Evolutionary conservation across 2,888 invertebrate genomes (phyloP), one percentile per base, ranked within the genome.

Genomic region (Lepidocyrtinus sp.): DNA sequence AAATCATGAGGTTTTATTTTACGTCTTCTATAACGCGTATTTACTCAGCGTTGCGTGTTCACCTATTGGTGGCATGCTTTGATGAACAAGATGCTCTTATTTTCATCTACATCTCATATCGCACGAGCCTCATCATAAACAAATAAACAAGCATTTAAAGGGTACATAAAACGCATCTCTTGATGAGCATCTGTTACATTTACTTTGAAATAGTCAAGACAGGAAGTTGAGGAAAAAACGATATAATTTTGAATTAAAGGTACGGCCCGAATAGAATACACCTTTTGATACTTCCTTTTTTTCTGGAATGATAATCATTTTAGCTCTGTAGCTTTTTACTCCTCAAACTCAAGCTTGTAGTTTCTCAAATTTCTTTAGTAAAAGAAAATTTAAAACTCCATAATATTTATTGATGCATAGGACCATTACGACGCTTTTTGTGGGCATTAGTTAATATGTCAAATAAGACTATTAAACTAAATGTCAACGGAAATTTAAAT

Each of bases 101-200:
- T 17, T 7, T 21, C 36, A 69, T 46, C 22, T 21, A 19, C 71
- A 62, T 17, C 22, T 75, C 69, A 75, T 75, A 75, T 75, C 59
- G 75, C 75, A 75, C 75, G 75, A 68, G 69, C 69, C 24, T 45
- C 46, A 21, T 61, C 46, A 70, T 70, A 26, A 61, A 12, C 36
- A 9, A 36, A 36, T 36, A 36, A 36, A 36, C 36, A 17, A n/a
- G 21, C 9, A 22, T 61, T 45, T 62, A 27, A 45, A 24, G n/a
- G 45, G n/a, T n/a, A n/a, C n/a, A n/a, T n/a, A n/a, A n/a, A n/a
- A n/a, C n/a, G n/a, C n/a, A n/a, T 24, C 2, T 36, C 46, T 36
- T 46, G 24, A 22, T 62, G 71, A 62, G 71, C 71, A 71, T 71
- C 71, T 71, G 71, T 25, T 71, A 24, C 71, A 62, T 59, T 67